phyloP scores from a whole-genome alignment of 1,140 invertebrate species.

The Gonatopus flavifemur region DNA sequence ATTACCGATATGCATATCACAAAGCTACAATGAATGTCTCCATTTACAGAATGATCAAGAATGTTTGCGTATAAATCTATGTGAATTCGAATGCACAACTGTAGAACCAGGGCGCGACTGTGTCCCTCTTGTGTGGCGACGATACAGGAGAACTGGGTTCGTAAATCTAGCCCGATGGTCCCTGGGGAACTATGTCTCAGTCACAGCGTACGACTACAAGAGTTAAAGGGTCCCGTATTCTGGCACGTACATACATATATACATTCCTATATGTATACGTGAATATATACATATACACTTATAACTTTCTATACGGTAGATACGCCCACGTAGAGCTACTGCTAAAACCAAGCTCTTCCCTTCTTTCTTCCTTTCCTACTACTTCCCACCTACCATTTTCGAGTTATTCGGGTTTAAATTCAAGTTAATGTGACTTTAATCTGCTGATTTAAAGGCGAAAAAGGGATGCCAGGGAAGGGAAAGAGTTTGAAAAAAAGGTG shows the following conservation, averaged over 20 bases:
- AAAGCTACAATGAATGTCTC: too few relatives aligned
- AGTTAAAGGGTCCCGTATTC: slow-evolving; percentile 38
- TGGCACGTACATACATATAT: slow-evolving; percentile 7
- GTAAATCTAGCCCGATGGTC: slow-evolving; percentile 50
- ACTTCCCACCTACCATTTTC: too few relatives aligned
- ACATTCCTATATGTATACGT: slow-evolving; percentile 10
- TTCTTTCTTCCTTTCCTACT: too few relatives aligned
- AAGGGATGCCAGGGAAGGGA: too few relatives aligned
- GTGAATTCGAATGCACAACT: too few relatives aligned
- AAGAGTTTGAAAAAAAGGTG: too few relatives aligned
- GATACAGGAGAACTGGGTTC: slow-evolving; percentile 33
- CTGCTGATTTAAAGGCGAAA: slow-evolving; percentile 36
- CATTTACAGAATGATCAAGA: too few relatives aligned
- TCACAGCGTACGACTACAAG: slow-evolving; percentile 44
- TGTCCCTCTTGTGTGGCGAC: slow-evolving; percentile 8
- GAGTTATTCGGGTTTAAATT: slow-evolving; percentile 30
- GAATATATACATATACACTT: neutral
- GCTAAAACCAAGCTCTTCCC: too few relatives aligned
- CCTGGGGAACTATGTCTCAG: slow-evolving; percentile 51
- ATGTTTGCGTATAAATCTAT: too few relatives aligned
- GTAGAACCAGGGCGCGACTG: neutral
- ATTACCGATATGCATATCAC: too few relatives aligned
- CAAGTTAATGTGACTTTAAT: slow-evolving; percentile 48
- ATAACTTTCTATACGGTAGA: neutral
- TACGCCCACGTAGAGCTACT: neutral